Evolutionary conservation across 1,140 invertebrate species (phyloP), one percentile per base, ranked within the genome.

Genomic region (silkworm (Bombyx mori)): DNA sequence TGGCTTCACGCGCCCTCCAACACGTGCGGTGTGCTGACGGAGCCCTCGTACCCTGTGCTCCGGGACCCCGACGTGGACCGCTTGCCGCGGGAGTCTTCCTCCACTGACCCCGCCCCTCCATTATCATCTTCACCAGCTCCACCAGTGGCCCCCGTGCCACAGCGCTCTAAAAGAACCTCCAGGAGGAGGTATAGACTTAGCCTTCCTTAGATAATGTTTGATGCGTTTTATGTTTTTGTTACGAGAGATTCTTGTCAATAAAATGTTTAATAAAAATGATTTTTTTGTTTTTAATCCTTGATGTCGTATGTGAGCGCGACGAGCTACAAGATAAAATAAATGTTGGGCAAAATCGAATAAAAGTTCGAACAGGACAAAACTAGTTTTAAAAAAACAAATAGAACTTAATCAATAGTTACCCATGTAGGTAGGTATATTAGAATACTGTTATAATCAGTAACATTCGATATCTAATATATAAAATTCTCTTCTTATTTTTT

Each of bases 41-140:
- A 61, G 56, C 78, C 80, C 10, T 74, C 74, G 10, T 79, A 75
- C 66, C 75, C 80, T 18, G 60, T 70, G 6, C 66, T 82, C 6
- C 68, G 70, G 55, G 44, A 55, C 44, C 52, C 46, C 1, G 75
- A 82, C 60, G 68, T 82, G 53, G 54, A 67, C 18, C 59, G 60
- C n/a, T 57, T 58, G 54, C 12, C 61, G 51, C 22, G 52, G 44
- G 8, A 54, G 10, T 26, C 35, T 18, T 52, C 58, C 9, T 48
- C 43, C 10, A 42, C 49, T 4, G 44, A 12, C 42, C 8, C 9
- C 3, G 9, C 12, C 9, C 12, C 35, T 35, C 4, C 26, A 35
- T 35, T 35, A 35, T 35, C 26, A 35, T 35, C 26, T 35, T 35
- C 26, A 35, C 26, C 26, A 35, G 26, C 26, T 35, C 26, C 26